Base-by-base conservation (phyloP, 35 echinoderm and acorn worm genomes). In the Amphiura filiformis region DNA sequence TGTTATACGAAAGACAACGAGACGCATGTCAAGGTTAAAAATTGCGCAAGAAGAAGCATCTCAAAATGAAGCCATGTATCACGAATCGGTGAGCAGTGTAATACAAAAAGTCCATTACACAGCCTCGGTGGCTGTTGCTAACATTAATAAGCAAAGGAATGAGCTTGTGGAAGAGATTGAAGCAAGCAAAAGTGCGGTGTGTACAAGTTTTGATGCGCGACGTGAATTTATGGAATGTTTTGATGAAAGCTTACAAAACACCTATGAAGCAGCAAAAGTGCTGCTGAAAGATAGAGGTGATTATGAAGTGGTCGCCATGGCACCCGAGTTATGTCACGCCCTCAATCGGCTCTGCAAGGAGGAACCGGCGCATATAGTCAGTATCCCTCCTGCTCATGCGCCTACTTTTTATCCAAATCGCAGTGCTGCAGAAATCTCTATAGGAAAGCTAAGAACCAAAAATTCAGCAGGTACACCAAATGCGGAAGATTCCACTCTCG, bases 81-180 rank as follows among this genome's bases (percentile, higher is more conserved):
- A 13, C 17, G 61, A 70, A 70, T 18, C 61, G 2, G 61, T 70
- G 11, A 70, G 61, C 28, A 70, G 61, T n/a, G 61, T 70, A 3
- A 70, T 70, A 13, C 61, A 70, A 70, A 70, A 70, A 70, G 61
- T 70, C 61, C 61, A 70, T 70, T 70, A 70, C 61, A 70, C 61
- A n/a, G 61, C 61, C 26, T 70, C 61, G 7, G 61, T 70, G 26
- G 26, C 61, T 70, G 61, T 70, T 30, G 61, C 61, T 70, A 23
- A 5, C 4, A 70, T 70, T 3, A 70, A 70, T n/a, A 11, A 23
- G 2, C 61, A 70, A 70, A 11, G 61, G 26, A 70, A 5, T 11
- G 61, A 70, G 26, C 15, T 70, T 70, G 61, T 70, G 15, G 61
- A 70, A 70, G 61, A 70, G 28, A 70, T 70, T 70, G 61, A 70